Percentiles rank a stretch among this genome's conserved stretches.
Conservation (phyloP, 2,888 invertebrate genomes). For the Apomyelois bistriatella region DNA sequence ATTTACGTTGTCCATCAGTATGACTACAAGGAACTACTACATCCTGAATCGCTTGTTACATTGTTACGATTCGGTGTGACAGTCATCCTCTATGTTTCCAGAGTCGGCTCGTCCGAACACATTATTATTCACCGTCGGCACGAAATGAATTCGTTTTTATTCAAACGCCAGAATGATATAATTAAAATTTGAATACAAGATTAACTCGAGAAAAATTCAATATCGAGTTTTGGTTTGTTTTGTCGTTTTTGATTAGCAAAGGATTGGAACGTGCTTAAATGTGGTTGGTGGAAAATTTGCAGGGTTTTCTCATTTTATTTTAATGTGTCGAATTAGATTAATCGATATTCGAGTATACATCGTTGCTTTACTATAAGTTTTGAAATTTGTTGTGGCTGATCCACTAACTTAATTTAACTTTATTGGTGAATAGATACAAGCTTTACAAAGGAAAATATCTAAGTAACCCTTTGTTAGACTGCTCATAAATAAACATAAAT, state of each 20-base stretch:
- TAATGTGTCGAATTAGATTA: background rate
- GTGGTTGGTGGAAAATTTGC: background rate
- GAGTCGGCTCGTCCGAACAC: constrained; percentile 45
- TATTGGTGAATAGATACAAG: too few relatives aligned
- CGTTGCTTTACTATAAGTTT: too few relatives aligned
- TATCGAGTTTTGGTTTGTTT: constrained; percentile 48
- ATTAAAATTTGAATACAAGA: constrained; percentile 79
- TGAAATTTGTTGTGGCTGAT: too few relatives aligned
- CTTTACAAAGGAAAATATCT: too few relatives aligned
- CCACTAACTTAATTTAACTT: too few relatives aligned
- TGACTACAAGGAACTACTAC: too few relatives aligned
- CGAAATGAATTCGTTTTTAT: constrained; percentile 75
- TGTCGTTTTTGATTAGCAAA: constrained; percentile 38
- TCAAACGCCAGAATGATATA: constrained; percentile 75
- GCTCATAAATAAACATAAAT: too few relatives aligned
- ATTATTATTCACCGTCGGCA: constrained; percentile 71
- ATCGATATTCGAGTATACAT: background rate
- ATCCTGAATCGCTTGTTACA: too few relatives aligned
- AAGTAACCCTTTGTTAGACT: too few relatives aligned
- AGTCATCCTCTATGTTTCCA: constrained; percentile 43
- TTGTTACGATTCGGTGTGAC: constrained; percentile 49
- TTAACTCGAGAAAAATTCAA: constrained; percentile 70
- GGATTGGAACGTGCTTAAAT: constrained; percentile 26
- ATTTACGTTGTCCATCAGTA: too few relatives aligned
- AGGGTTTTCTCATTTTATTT: background rate